Percentiles rank a stretch among this genome's conserved stretches.
These are phyloP conservation scores for Tylochromis polylepis DNA, from an alignment of 2,113 vertebrate genomes.

Conservation along the genomic window DNA sequence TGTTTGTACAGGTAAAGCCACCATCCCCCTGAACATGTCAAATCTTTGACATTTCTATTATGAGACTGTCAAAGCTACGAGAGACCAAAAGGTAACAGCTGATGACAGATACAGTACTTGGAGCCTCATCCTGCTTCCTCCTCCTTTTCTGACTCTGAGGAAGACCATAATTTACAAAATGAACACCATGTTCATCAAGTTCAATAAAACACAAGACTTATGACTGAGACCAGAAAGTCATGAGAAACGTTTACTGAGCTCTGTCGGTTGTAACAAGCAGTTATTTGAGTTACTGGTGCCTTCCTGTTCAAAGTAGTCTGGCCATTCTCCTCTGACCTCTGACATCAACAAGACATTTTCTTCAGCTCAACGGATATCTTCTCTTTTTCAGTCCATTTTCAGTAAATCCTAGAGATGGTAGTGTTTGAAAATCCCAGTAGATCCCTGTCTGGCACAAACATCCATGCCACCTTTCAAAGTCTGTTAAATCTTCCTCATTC, in stretches of 20 bases:
- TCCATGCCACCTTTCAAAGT: background rate
- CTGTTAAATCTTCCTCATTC: background rate
- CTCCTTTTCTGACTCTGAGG: background rate
- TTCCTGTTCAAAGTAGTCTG: background rate
- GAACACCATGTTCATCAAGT: background rate
- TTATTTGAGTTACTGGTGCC: too few species aligned
- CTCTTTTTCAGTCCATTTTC: background rate
- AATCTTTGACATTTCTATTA: background rate
- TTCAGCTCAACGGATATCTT: background rate
- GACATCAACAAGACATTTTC: background rate
- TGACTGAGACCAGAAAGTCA: background rate
- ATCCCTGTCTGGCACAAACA: background rate
- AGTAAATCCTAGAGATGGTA: background rate
- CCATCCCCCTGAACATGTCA: background rate
- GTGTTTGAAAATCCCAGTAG: background rate
- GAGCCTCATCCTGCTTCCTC: background rate
- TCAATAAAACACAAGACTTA: background rate
- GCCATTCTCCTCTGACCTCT: background rate
- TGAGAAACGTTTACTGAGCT: background rate
- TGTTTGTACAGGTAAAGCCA: background rate
- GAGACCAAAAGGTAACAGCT: background rate
- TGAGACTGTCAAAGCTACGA: background rate
- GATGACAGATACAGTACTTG: background rate
- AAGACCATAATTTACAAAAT: background rate
- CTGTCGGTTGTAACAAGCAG: background rate